Evolutionary conservation across 2,888 invertebrate genomes (phyloP).

Genomic region (Parnassius mnemosyne): DNA sequence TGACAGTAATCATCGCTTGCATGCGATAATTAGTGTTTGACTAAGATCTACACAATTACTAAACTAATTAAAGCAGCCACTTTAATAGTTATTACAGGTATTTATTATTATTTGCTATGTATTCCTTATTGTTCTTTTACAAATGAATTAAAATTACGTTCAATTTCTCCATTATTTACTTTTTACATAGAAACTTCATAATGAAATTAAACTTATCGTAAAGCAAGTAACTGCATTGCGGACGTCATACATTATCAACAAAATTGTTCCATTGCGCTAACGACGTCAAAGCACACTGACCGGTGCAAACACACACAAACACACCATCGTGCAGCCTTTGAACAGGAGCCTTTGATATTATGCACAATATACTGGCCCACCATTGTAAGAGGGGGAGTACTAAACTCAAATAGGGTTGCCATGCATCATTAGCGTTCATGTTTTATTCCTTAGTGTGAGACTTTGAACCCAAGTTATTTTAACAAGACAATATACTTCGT

Average conservation of each 20-base stretch:
- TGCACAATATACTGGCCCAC: slow-evolving; percentile 59
- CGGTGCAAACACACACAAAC: slow-evolving; percentile 29
- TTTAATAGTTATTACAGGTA: too few species aligned
- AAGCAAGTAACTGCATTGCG: slow-evolving; percentile 40
- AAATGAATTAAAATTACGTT: too few species aligned
- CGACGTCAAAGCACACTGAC: slow-evolving; percentile 28
- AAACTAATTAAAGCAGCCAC: too few species aligned
- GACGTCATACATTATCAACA: slow-evolving; percentile 43
- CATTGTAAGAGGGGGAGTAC: slow-evolving; percentile 37
- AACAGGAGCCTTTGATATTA: slow-evolving; percentile 57
- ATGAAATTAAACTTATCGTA: background rate
- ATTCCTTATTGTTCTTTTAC: too few species aligned
- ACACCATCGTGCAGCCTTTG: slow-evolving; percentile 49
- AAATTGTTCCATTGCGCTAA: slow-evolving; percentile 37
- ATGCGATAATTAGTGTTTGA: too few species aligned
- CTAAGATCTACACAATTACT: too few species aligned
- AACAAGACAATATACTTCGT: background rate
- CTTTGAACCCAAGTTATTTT: background rate
- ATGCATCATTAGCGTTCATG: background rate
- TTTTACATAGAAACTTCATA: background rate
- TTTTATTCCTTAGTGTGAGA: background rate
- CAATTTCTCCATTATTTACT: too few species aligned
- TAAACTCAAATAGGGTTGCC: slow-evolving; percentile 10
- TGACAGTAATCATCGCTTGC: too few species aligned
- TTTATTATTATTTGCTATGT: too few species aligned